Conservation (phyloP, 2,113 vertebrate species). For the Piprites chloris region DNA sequence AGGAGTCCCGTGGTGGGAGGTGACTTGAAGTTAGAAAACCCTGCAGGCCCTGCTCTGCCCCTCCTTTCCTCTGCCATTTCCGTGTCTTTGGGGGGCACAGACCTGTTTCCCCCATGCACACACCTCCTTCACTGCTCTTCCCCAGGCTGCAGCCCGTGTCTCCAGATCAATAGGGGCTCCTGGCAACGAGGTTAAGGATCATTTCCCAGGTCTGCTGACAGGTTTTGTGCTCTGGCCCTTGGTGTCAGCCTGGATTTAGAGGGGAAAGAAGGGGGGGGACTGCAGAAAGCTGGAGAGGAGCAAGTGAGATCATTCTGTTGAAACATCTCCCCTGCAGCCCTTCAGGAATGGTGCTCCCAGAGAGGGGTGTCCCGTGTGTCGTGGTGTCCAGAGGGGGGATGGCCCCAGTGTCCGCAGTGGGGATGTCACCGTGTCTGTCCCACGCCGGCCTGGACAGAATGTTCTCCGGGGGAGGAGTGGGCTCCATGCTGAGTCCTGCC, state of each 20-base stretch:
- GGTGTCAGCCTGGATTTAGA: not conserved
- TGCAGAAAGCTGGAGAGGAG: not conserved
- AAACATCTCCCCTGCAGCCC: not conserved
- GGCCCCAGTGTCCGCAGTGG: not conserved
- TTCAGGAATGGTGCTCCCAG: not conserved
- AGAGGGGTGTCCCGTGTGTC: not conserved
- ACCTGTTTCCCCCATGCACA: rapidly evolving
- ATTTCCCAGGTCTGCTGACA: not conserved
- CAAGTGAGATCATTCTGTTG: not conserved
- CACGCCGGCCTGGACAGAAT: not conserved
- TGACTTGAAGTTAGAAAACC: not conserved
- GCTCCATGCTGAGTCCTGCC: conserved; percentile 47
- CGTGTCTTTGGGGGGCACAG: not conserved
- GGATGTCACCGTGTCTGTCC: not conserved
- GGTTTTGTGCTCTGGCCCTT: not conserved
- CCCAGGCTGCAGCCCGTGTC: not conserved
- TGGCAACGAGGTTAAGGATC: not conserved
- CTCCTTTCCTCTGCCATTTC: not conserved
- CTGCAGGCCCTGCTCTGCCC: not conserved
- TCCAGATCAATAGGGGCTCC: not conserved
- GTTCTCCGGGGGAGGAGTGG: not conserved
- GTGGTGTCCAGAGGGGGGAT: not conserved
- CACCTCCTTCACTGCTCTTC: not conserved
- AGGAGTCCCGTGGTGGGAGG: not conserved
- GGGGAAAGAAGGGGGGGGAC: too few species aligned